Evolutionary conservation across 2,113 vertebrate species (phyloP).

Genomic region (Xyrauchen texanus): DNA sequence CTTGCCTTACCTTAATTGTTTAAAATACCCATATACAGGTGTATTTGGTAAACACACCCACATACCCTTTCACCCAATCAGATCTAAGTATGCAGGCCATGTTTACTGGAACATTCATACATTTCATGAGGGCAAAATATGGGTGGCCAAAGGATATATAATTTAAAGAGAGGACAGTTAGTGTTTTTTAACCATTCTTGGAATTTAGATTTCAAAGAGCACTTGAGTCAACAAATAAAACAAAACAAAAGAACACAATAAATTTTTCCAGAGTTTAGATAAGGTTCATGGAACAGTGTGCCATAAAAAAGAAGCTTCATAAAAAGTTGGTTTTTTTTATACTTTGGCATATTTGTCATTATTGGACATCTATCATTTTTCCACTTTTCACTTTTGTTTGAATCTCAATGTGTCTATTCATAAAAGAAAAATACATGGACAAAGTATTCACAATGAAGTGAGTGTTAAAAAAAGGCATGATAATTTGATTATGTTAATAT

Average conservation of each 20-base stretch:
- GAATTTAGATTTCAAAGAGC: constrained; percentile 29
- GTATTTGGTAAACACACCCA: constrained; percentile 27
- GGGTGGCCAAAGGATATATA: constrained; percentile 20
- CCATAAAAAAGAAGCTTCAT: constrained; percentile 4
- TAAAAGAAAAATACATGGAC: too few species aligned
- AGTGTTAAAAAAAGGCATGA: too few species aligned
- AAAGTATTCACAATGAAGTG: too few species aligned
- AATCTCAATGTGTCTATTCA: too few species aligned
- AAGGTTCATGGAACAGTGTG: constrained; percentile 8
- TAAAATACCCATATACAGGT: not conserved
- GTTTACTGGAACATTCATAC: constrained; percentile 4
- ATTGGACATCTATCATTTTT: too few species aligned
- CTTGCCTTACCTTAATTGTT: not conserved
- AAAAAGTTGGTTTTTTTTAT: too few species aligned
- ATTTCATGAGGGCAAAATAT: constrained; percentile 20
- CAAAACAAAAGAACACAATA: not conserved
- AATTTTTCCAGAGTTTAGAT: not conserved
- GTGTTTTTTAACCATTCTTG: not conserved
- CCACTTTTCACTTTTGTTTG: too few species aligned
- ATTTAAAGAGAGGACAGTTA: constrained; percentile 6
- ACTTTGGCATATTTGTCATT: too few species aligned
- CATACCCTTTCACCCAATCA: not conserved
- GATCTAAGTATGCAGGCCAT: not conserved
- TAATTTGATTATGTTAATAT: too few species aligned
- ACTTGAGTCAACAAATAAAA: constrained; percentile 23